Evolutionary conservation across 1,140 invertebrate species (phyloP).

Genomic region (Pseudomyrmex flavicornis): DNA sequence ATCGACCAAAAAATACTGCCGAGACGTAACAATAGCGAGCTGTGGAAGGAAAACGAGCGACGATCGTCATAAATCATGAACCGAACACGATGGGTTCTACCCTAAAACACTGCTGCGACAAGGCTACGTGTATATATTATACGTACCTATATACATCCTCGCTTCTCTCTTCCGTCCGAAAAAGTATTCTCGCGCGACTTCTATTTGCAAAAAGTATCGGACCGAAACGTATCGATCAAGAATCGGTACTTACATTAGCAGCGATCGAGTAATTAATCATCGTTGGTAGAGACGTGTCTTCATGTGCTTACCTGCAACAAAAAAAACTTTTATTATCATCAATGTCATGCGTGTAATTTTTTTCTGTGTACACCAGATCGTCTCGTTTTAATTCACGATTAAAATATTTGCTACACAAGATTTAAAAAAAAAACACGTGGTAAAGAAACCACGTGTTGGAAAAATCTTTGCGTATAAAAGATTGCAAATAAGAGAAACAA

Average conservation of each 20-base stretch:
- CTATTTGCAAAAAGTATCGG: background rate
- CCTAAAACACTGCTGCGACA: slow-evolving; percentile 24
- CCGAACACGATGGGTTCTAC: slow-evolving; percentile 31
- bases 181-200: background rate
- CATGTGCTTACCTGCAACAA: slow-evolving; percentile 46
- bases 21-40: slow-evolving; percentile 59
- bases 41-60: slow-evolving; percentile 34
- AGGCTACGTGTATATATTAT: background rate
- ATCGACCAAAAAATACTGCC: slow-evolving; percentile 50
- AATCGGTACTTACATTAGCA: slow-evolving; percentile 43
- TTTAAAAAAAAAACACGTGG: background rate
- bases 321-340: background rate
- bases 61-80: slow-evolving; percentile 65
- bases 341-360: slow-evolving; percentile 2
- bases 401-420: background rate
- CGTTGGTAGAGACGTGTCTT: background rate
- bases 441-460: background rate
- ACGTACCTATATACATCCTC: background rate
- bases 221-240: background rate
- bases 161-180: background rate
- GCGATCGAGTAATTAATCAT: slow-evolving; percentile 48
- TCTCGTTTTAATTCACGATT: background rate
- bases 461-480: background rate
- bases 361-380: background rate
- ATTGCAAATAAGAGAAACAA: background rate